Evolutionary conservation across 2,888 invertebrate genomes (phyloP).

Genomic region (Eupeodes luniger): DNA sequence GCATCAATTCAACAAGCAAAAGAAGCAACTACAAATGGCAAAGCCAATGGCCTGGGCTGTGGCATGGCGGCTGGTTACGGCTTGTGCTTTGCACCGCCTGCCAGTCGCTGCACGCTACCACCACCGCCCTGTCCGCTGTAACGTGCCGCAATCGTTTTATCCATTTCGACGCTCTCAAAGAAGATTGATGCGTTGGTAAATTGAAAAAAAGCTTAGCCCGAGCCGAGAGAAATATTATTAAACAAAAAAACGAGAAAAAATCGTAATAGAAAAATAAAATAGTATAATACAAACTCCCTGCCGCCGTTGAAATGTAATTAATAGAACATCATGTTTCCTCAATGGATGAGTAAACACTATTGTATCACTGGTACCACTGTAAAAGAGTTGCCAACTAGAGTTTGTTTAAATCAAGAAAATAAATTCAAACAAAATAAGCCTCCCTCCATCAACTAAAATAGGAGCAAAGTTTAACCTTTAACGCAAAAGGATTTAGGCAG

Average conservation of each 20-base stretch:
- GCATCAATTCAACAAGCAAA: constrained; percentile 65
- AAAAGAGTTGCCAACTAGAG: constrained; percentile 11
- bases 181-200: constrained; percentile 72
- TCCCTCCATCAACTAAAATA: too few species aligned
- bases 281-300: constrained; percentile 44
- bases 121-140: background rate
- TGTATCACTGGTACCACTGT: constrained; percentile 44
- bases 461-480: too few species aligned
- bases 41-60: constrained; percentile 53
- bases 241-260: constrained; percentile 3
- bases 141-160: constrained; percentile 64
- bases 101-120: too few species aligned
- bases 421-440: background rate
- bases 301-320: constrained; percentile 71
- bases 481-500: too few species aligned
- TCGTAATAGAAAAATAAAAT: constrained; percentile 13
- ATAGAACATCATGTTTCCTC: constrained; percentile 76
- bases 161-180: constrained; percentile 67
- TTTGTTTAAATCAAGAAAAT: background rate
- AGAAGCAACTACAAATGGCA: background rate
- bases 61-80: background rate
- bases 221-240: constrained; percentile 13
- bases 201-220: constrained; percentile 48
- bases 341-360: constrained; percentile 72
- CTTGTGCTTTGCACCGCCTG: background rate